These are phyloP conservation scores for Aphis craccivora DNA, from an alignment of 1,140 invertebrate species.

Conservation along the genomic window DNA sequence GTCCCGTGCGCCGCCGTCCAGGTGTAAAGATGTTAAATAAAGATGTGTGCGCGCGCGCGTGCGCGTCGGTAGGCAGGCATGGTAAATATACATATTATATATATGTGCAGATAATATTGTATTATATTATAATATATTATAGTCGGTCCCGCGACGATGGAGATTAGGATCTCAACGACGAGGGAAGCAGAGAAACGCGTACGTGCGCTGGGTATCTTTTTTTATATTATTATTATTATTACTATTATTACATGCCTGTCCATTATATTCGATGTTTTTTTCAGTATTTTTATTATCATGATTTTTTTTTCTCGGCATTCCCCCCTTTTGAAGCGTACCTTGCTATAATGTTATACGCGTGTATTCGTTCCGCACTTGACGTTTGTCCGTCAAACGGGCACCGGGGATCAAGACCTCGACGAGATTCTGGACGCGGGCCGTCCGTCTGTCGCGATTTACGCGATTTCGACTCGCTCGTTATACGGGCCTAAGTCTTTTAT, in stretches of 20 bases:
- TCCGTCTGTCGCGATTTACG: conserved; percentile 1
- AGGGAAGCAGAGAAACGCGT: conserved; percentile 38
- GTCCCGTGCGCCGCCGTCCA: conserved; percentile 50
- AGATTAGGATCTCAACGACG: conserved; percentile 55
- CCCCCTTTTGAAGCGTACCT: not conserved
- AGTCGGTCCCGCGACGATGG: conserved; percentile 45
- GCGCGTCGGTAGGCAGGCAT: not conserved
- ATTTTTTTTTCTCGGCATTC: not conserved
- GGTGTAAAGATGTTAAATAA: conserved; percentile 57
- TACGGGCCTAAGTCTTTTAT: not conserved
- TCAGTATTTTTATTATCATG: conserved; percentile 6
- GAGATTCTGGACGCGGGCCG: not conserved
- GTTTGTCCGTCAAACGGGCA: conserved; percentile 37
- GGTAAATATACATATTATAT: not conserved
- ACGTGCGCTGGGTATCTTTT: conserved; percentile 32
- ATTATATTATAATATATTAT: conserved; percentile 12
- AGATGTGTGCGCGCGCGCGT: conserved; percentile 37
- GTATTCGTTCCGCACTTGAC: conserved; percentile 57
- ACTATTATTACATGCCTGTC: conserved; percentile 56
- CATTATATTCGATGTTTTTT: conserved; percentile 47
- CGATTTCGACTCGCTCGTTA: conserved; percentile 37
- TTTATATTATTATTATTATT: conserved; percentile 23
- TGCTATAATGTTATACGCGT: not conserved
- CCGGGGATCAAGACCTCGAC: no score
- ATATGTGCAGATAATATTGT: not conserved